A percentile compares a stretch with the other conserved stretches of the same genome.
Conservation (phyloP, 1,140 invertebrate genomes). For the Alviniconcha marisindica region DNA sequence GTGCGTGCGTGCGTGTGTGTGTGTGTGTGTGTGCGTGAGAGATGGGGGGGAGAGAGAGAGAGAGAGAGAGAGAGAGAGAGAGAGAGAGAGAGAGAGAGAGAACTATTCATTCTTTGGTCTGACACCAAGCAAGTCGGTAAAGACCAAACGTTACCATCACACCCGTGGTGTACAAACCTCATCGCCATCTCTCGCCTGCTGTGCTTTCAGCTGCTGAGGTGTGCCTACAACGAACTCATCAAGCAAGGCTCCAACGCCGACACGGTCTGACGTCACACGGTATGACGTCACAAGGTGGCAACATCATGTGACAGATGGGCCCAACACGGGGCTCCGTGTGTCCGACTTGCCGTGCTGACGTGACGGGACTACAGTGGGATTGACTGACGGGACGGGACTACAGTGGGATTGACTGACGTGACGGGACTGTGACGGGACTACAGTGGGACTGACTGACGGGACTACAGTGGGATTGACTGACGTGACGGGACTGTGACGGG, state of each 20-base stretch:
- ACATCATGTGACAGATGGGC: neutral
- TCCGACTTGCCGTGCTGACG: neutral
- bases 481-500: no score
- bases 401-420: neutral
- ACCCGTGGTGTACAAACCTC: no score
- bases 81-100: neutral
- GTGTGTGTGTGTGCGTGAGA: neutral
- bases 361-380: neutral
- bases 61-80: neutral
- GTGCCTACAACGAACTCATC: slow-evolving; percentile 56
- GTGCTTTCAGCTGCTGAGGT: slow-evolving; percentile 49
- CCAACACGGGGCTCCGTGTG: neutral
- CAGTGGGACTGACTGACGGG: neutral
- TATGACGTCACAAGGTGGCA: neutral
- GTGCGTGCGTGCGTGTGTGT: neutral
- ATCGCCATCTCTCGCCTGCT: no score
- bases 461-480: no score
- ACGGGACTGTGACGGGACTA: neutral
- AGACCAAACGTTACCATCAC: no score
- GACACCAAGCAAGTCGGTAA: no score
- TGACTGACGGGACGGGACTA: neutral
- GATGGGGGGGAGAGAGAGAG: neutral
- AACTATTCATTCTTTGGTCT: neutral
- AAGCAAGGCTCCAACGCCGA: slow-evolving; percentile 36
- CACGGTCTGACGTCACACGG: neutral